phyloP scores from a whole-genome alignment of 2,113 vertebrate species.

The Dipodomys merriami region DNA sequence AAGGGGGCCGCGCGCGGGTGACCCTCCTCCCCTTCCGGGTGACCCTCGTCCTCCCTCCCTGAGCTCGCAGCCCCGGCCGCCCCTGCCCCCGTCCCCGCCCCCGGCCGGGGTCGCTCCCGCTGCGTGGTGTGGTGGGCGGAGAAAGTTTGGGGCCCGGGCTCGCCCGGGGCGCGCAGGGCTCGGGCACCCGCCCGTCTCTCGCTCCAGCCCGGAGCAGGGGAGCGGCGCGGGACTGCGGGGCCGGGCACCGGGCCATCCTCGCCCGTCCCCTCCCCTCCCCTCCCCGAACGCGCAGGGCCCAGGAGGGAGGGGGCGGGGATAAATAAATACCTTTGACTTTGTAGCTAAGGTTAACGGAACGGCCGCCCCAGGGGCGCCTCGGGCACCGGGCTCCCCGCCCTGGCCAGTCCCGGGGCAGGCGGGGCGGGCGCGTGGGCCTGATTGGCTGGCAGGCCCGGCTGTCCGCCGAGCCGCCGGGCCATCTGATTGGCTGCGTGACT shows the following conservation, averaged over 20 bases:
- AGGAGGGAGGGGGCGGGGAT: not conserved
- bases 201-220: not conserved
- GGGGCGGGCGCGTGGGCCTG: not conserved
- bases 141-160: not conserved
- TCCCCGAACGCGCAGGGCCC: slow-evolving; percentile 52
- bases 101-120: not conserved
- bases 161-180: not conserved
- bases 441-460: slow-evolving; percentile 57
- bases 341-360: slow-evolving; percentile 75
- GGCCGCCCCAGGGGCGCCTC: slow-evolving; percentile 70
- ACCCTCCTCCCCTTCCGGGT: not conserved
- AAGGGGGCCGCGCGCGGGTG: not conserved
- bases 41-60: not conserved
- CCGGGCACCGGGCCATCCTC: not conserved
- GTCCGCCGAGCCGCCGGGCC: not conserved
- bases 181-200: not conserved
- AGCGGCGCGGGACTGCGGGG: not conserved
- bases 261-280: slow-evolving; percentile 45
- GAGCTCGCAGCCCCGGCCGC: not conserved
- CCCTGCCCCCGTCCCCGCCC: not conserved
- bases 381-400: slow-evolving; percentile 31
- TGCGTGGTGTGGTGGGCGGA: not conserved
- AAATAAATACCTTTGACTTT: slow-evolving; percentile 80
- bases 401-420: slow-evolving; percentile 62
- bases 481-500: slow-evolving; percentile 60